phyloP scores from a whole-genome alignment of 2,888 invertebrate species.

The Tipula unca region DNA sequence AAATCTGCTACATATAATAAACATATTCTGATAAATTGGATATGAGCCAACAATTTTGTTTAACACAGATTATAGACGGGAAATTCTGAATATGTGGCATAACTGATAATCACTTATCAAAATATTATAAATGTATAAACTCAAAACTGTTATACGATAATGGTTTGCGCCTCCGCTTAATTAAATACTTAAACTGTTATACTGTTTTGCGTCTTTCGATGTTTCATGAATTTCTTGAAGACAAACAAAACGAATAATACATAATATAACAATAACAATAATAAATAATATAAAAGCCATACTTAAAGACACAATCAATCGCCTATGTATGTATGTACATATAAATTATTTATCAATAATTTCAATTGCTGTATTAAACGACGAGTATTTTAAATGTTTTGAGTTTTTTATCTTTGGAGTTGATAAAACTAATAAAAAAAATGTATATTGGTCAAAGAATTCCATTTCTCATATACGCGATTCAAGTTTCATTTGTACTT shows the following conservation, averaged over 20 bases:
- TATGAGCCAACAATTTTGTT: not conserved
- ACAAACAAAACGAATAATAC: not conserved
- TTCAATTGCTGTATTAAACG: not conserved
- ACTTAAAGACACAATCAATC: not conserved
- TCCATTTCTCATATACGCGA: not conserved
- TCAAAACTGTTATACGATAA: not conserved
- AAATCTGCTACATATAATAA: not conserved
- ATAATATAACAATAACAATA: not conserved
- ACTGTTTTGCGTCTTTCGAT: not conserved
- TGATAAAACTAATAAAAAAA: not conserved
- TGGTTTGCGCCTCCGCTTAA: not conserved
- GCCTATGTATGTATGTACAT: not conserved
- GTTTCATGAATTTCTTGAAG: not conserved
- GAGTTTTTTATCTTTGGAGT: not conserved
- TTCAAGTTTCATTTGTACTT: not conserved
- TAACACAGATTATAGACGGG: not conserved
- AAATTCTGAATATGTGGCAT: not conserved
- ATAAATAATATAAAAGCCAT: not conserved
- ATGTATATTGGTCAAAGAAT: not conserved
- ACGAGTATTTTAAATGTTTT: not conserved
- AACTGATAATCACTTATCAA: not conserved
- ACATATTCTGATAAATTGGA: not conserved
- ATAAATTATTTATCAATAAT: conserved; percentile 1
- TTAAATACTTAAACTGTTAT: not conserved
- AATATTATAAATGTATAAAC: not conserved